These are phyloP conservation scores for Heterocephalus glaber DNA, from an alignment of 2,113 vertebrate genomes.

Conservation along the genomic window DNA sequence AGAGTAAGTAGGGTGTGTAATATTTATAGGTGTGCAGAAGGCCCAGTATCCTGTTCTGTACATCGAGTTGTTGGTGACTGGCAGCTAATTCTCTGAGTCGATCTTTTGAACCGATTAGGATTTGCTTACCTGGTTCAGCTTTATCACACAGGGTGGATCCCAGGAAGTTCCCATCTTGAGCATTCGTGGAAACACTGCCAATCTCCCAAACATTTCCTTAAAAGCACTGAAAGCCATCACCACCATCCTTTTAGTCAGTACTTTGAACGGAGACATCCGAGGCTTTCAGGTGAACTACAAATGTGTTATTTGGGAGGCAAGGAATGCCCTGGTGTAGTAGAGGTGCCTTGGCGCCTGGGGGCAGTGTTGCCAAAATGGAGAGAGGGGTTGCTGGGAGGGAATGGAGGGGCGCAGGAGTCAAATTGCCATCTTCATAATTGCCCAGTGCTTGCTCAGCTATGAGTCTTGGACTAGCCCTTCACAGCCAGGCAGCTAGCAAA, in stretches of 20 bases:
- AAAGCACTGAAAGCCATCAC: background rate
- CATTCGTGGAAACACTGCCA: conserved; percentile 16
- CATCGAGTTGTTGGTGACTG: background rate
- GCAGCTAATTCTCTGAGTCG: background rate
- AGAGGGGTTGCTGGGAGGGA: background rate
- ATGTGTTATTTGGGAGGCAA: background rate
- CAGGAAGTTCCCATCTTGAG: conserved; percentile 41
- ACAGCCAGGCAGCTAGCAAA: conserved; percentile 1
- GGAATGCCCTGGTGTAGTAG: conserved; percentile 17
- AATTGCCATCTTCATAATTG: conserved; percentile 16
- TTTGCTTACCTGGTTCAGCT: conserved; percentile 67
- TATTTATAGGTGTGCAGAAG: background rate
- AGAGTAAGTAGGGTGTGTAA: background rate
- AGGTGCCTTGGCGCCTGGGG: conserved; percentile 50
- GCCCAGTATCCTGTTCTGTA: background rate
- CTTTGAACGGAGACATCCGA: conserved; percentile 33
- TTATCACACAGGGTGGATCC: conserved; percentile 24
- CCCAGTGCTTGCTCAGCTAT: background rate
- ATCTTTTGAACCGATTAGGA: background rate
- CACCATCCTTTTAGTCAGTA: background rate
- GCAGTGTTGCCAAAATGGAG: conserved; percentile 62
- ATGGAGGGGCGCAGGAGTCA: background rate
- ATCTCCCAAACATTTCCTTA: conserved; percentile 17
- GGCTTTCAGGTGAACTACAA: background rate
- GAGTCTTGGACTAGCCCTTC: background rate